These are phyloP conservation scores for Drosophila infuscata DNA, from an alignment of 2,888 invertebrate genomes.

Conservation along the genomic window DNA sequence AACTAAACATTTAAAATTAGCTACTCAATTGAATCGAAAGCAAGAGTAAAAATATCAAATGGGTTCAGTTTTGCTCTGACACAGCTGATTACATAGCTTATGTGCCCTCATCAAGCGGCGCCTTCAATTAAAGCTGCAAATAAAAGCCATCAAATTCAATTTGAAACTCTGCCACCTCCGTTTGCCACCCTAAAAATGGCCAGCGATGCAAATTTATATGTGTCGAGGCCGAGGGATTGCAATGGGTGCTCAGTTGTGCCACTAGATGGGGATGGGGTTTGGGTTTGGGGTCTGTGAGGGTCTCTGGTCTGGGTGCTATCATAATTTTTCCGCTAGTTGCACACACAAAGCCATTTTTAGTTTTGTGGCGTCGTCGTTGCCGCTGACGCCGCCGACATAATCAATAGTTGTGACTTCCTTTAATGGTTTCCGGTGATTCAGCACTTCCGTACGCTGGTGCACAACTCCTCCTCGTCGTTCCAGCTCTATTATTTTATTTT, in stretches of 20 bases:
- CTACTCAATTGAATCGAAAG: background rate
- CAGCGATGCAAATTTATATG: conserved; percentile 57
- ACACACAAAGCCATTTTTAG: conserved; percentile 71
- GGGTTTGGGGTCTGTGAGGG: background rate
- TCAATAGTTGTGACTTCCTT: conserved; percentile 82
- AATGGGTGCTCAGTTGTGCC: conserved; percentile 28
- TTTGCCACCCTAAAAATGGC: conserved; percentile 11
- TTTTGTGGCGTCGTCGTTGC: conserved; percentile 36
- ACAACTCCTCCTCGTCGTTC: conserved; percentile 10
- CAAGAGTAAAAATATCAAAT: too few relatives aligned
- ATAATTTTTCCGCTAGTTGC: conserved; percentile 71
- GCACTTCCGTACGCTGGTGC: conserved; percentile 63
- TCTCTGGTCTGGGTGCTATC: conserved; percentile 50
- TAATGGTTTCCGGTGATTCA: conserved; percentile 82
- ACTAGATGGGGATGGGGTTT: conserved; percentile 5
- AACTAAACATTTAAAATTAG: background rate
- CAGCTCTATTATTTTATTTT: conserved; percentile 62
- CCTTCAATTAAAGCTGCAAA: conserved; percentile 64
- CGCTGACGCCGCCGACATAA: conserved; percentile 68
- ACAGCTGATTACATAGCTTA: conserved; percentile 17
- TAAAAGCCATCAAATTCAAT: conserved; percentile 67
- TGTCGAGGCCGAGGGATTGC: conserved; percentile 53
- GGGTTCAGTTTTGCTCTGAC: background rate
- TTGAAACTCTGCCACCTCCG: conserved; percentile 37
- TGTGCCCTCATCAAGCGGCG: conserved; percentile 21